These are phyloP conservation scores for Brachionus manjavacas DNA, from an alignment of 1,140 invertebrate species.

Conservation along the genomic window DNA sequence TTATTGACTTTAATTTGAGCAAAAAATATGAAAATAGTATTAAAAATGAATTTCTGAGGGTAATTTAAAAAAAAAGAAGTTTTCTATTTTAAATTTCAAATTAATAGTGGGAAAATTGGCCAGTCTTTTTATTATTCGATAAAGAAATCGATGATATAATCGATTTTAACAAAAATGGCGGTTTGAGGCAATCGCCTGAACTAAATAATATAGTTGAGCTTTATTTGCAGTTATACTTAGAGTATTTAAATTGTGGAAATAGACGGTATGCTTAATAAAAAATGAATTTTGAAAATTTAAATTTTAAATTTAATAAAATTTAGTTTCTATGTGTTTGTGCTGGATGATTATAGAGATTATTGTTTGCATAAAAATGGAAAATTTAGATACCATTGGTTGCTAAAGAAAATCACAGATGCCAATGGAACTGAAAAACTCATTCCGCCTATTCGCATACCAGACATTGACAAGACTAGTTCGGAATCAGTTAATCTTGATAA, in stretches of 20 bases:
- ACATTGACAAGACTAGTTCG: not conserved
- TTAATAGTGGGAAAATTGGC: not conserved
- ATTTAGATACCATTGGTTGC: not conserved
- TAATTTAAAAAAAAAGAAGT: not conserved
- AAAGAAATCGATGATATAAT: not conserved
- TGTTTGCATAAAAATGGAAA: not conserved
- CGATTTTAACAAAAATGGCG: not conserved
- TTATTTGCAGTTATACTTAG: not conserved
- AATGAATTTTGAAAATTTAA: not conserved
- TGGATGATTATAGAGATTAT: not conserved
- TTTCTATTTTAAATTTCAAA: not conserved
- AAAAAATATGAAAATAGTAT: not conserved
- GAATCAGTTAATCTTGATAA: not conserved
- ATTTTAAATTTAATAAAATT: not conserved
- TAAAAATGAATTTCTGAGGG: not conserved
- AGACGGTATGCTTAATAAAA: not conserved
- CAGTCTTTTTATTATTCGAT: constrained; percentile 6
- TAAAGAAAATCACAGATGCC: not conserved
- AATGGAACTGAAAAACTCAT: not conserved
- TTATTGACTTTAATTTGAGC: not conserved
- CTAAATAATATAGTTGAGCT: not conserved
- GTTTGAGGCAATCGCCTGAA: not conserved
- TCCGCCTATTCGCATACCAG: not conserved
- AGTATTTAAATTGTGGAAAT: not conserved
- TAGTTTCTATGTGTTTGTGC: not conserved